Conservation (phyloP, 2,113 vertebrate species). For the Dromaius novaehollandiae region DNA sequence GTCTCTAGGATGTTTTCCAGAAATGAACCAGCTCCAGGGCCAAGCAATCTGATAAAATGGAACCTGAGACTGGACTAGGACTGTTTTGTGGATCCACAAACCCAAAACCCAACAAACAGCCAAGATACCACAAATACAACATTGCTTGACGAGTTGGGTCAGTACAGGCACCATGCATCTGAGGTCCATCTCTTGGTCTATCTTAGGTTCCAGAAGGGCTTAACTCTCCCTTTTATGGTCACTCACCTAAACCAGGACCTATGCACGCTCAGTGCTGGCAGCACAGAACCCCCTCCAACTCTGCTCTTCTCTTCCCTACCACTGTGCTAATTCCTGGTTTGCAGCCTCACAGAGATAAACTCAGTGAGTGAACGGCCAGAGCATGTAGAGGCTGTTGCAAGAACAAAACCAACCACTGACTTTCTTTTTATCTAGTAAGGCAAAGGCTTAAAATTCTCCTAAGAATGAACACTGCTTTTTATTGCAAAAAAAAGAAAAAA, state of each 20-base stretch:
- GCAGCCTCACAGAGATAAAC: constrained; percentile 3
- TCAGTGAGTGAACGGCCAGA: constrained; percentile 1
- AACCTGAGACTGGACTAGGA: neutral
- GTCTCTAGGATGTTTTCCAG: constrained; percentile 1
- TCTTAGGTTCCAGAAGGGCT: rapidly evolving
- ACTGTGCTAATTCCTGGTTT: neutral
- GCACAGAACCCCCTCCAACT: neutral
- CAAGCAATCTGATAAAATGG: constrained; percentile 48
- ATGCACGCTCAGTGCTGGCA: rapidly evolving
- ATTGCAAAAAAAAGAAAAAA: constrained; percentile 47
- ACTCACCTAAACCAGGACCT: neutral
- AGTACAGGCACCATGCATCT: neutral
- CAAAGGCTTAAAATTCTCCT: constrained; percentile 44
- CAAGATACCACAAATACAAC: neutral
- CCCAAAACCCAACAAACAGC: neutral
- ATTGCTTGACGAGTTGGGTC: neutral
- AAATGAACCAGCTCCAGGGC: constrained; percentile 34
- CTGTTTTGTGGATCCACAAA: neutral
- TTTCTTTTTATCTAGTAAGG: constrained; percentile 50
- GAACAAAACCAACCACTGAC: constrained; percentile 30
- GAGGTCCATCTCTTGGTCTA: neutral
- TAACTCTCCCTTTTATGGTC: neutral
- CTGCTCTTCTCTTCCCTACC: neutral
- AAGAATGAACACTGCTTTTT: constrained; percentile 21
- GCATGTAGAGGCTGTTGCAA: constrained; percentile 24